These are phyloP conservation scores for Acrobeloides nanus DNA, from an alignment of 2,888 invertebrate genomes.

Conservation along the genomic window DNA sequence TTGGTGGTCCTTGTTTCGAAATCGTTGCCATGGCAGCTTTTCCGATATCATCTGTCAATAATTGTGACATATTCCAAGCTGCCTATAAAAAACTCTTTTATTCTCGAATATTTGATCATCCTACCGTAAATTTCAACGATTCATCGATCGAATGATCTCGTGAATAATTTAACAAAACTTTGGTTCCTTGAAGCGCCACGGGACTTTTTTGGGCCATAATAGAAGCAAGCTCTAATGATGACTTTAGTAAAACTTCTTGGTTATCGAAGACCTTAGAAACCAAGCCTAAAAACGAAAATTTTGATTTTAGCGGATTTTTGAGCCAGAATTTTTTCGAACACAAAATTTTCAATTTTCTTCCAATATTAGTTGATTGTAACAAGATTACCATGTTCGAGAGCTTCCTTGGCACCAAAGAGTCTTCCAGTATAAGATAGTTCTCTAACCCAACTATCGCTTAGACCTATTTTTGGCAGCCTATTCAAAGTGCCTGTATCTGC, in stretches of 20 bases:
- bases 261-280: slow-evolving; percentile 70
- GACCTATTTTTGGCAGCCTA: slow-evolving; percentile 79
- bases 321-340: not conserved
- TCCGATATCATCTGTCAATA: slow-evolving; percentile 75
- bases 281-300: slow-evolving; percentile 63
- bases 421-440: slow-evolving; percentile 82
- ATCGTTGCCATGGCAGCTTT: slow-evolving; percentile 65
- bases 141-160: slow-evolving; percentile 78
- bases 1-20: slow-evolving; percentile 66
- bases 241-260: slow-evolving; percentile 67
- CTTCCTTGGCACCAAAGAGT: slow-evolving; percentile 64
- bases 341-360: not conserved
- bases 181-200: slow-evolving; percentile 85
- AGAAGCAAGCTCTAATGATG: slow-evolving; percentile 69
- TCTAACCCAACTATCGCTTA: slow-evolving; percentile 75
- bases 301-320: not conserved
- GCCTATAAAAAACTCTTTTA: slow-evolving; percentile 61
- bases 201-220: slow-evolving; percentile 81
- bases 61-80: slow-evolving; percentile 73
- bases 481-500: slow-evolving; percentile 92
- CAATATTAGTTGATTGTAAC: no score
- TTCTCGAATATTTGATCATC: not conserved
- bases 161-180: slow-evolving; percentile 72
- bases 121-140: slow-evolving; percentile 79
- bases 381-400: slow-evolving; percentile 26